These are phyloP conservation scores for Dicranocentrus wangi DNA, from an alignment of 2,888 invertebrate genomes.

Conservation along the genomic window DNA sequence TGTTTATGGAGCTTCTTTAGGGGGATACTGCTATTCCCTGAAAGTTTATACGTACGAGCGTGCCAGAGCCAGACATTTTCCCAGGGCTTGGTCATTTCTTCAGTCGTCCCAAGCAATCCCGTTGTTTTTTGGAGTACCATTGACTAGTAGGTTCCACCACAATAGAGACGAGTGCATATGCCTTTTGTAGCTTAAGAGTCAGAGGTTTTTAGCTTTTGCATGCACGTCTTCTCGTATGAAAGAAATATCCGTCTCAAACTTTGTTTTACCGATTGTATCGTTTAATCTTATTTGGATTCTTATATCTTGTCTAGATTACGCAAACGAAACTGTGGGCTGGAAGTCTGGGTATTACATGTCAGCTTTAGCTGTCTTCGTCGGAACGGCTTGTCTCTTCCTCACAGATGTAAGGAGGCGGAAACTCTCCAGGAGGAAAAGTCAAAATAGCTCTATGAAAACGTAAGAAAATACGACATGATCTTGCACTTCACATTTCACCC, in stretches of 20 bases:
- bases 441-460: constrained; percentile 70
- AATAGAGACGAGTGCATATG: too few relatives aligned
- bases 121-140: constrained; percentile 87
- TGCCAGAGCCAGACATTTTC: constrained; percentile 88
- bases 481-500: constrained; percentile 12
- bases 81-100: constrained; percentile 90
- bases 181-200: too few relatives aligned
- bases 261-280: too few relatives aligned
- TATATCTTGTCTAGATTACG: constrained; percentile 47
- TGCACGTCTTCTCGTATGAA: too few relatives aligned
- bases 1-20: constrained; percentile 84
- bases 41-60: constrained; percentile 91
- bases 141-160: constrained; percentile 80
- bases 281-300: too few relatives aligned
- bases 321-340: constrained; percentile 57
- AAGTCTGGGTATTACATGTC: constrained; percentile 64
- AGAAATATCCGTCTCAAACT: too few relatives aligned
- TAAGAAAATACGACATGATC: constrained; percentile 40
- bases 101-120: constrained; percentile 91
- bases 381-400: constrained; percentile 61
- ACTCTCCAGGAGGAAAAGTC: constrained; percentile 64
- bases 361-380: constrained; percentile 63
- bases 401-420: constrained; percentile 62
- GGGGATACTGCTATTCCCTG: constrained; percentile 89
- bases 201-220: too few relatives aligned